Percentiles rank a stretch among this genome's conserved stretches.
Evolutionary conservation across 2,797 vertebrate genomes (phyloP).

Genomic region (Esox masquinongy): DNA sequence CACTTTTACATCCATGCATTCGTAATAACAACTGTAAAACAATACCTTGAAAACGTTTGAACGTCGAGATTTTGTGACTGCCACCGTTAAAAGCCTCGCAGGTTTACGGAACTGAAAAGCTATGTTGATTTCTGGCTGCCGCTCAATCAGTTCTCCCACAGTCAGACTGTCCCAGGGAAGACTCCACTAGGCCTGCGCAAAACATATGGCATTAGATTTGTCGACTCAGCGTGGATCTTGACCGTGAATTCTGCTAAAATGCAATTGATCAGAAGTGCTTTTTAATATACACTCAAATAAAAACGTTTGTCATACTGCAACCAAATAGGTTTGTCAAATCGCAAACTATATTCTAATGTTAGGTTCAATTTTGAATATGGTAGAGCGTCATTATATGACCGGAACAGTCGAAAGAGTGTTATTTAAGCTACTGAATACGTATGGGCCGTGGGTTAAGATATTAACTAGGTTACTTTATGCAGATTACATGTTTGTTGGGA

Average conservation of each 20-base stretch:
- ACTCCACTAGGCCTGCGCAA: background rate
- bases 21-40: background rate
- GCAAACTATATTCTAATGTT: background rate
- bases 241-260: background rate
- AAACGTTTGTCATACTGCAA: background rate
- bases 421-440: background rate
- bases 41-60: background rate
- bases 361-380: background rate
- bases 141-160: background rate
- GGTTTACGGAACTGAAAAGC: background rate
- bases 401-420: background rate
- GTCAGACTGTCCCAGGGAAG: background rate
- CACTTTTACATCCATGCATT: background rate
- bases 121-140: background rate
- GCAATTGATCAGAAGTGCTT: background rate
- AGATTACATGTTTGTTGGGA: background rate
- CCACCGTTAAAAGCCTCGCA: background rate
- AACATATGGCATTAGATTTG: background rate
- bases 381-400: background rate
- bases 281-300: background rate
- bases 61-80: background rate
- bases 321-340: background rate
- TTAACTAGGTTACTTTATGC: background rate
- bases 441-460: background rate
- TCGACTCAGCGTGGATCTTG: background rate